Evolutionary conservation across 2,888 invertebrate species (phyloP), one percentile per base, ranked within the genome.

Genomic region (Octonoba sinensis): DNA sequence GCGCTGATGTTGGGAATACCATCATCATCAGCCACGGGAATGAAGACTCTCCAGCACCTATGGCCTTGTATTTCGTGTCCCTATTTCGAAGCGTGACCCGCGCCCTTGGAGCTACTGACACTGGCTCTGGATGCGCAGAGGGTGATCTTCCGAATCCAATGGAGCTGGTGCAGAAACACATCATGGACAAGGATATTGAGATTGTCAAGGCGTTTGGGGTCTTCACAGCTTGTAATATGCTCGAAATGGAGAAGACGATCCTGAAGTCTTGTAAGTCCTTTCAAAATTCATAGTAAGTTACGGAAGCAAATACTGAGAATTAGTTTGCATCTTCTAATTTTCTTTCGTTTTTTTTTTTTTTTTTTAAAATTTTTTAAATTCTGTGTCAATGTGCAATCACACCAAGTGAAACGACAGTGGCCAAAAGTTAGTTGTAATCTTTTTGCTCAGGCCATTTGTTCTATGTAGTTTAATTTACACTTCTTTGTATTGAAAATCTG

Each of bases 1-100:
- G 65, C n/a, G 12, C 65, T 3, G n/a, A 0, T 2, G 22, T 15
- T 22, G 65, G 65, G 20, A 65, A 65, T 12, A 22, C n/a, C 2
- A 44, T 65, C 8, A 22, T 65, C 16, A n/a, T 49, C 12, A 65
- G 65, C 24, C 65, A 65, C 20, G 65, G 65, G 3, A 22, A 49
- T 24, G 24, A 16, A 2, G 15, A 65, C 22, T 24, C 65, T 0
- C 65, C 65, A 1, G 49, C 49, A 49, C 65, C 65, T 16, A 65
- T 65, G 65, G 65, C 22, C 1, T 46, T 65, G 22, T 65, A 49
- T 20, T 49, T 65, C 8, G 27, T 49, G n/a, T 20, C 65, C 3
- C 12, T 49, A 6, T 1, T 65, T 47, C 18, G 65, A 0, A 49
- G 22, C 16, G 2, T 65, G 0, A 65, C 65, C 15, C 16, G 65